Conservation (phyloP, 2,113 vertebrate genomes). For the Nothobranchius kuhntae region DNA sequence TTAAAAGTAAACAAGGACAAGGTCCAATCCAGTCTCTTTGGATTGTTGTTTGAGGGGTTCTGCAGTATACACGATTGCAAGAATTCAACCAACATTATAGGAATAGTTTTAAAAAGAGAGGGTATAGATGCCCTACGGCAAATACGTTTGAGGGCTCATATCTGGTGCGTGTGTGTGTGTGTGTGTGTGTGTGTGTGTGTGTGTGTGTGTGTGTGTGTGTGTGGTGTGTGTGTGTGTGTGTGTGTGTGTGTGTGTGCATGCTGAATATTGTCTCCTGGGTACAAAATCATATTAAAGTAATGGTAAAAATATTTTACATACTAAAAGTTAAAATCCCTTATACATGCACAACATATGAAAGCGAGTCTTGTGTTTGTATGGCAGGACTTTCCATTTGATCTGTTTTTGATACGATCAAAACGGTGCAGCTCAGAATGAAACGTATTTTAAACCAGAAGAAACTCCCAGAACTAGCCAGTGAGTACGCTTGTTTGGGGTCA, state of each 20-base stretch:
- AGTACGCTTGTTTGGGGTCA: constrained; percentile 32
- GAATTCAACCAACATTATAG: constrained; percentile 4
- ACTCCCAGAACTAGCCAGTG: constrained; percentile 1
- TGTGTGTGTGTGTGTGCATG: not conserved
- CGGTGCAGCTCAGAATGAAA: not conserved
- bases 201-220: not conserved
- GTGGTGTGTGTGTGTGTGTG: not conserved
- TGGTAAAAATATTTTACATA: constrained; percentile 18
- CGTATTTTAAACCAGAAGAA: constrained; percentile 26
- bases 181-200: not conserved
- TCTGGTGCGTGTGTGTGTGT: not conserved
- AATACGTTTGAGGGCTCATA: constrained; percentile 1
- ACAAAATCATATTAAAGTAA: constrained; percentile 6
- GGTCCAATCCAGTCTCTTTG: not conserved
- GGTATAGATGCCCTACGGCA: not conserved
- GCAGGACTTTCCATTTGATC: constrained; percentile 4
- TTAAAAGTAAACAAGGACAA: constrained; percentile 2
- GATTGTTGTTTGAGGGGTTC: constrained; percentile 1
- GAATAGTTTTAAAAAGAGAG: constrained; percentile 1
- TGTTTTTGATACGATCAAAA: constrained; percentile 3
- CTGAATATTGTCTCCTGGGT: constrained; percentile 3
- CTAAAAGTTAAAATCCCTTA: not conserved
- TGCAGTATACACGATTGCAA: not conserved
- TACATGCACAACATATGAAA: not conserved
- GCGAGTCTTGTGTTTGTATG: not conserved